Conservation (phyloP, 2,797 vertebrate genomes). For the Lepilemur ruficaudatus region DNA sequence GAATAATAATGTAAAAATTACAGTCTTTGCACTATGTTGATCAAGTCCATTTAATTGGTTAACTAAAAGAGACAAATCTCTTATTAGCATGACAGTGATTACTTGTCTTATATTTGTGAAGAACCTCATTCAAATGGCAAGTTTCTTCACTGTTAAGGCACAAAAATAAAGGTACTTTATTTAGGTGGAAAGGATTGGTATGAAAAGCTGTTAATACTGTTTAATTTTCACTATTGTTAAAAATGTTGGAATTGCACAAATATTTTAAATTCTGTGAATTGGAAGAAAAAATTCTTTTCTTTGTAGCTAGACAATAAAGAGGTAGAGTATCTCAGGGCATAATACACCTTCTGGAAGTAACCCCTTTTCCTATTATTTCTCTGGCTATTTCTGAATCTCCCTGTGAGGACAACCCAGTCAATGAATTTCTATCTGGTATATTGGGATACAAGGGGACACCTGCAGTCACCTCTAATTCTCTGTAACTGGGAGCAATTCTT, state of each 20-base stretch:
- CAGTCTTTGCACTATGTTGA: conserved; percentile 46
- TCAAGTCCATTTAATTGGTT: conserved; percentile 69
- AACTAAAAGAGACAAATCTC: conserved; percentile 69
- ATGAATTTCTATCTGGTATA: neutral
- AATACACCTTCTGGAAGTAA: neutral
- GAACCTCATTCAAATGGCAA: conserved; percentile 65
- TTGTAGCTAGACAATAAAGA: neutral
- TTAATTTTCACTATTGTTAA: conserved; percentile 38
- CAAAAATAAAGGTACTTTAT: conserved; percentile 34
- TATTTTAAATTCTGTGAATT: conserved; percentile 8
- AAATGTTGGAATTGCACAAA: neutral
- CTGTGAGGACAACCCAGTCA: neutral
- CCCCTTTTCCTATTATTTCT: neutral
- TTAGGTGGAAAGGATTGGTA: neutral
- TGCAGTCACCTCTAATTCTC: neutral
- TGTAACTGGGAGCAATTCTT: neutral
- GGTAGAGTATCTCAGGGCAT: neutral
- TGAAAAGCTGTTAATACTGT: conserved; percentile 50
- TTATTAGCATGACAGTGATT: conserved; percentile 67
- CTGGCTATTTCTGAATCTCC: neutral
- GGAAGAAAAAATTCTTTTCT: conserved; percentile 21
- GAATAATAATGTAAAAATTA: conserved; percentile 60
- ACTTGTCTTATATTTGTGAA: conserved; percentile 71
- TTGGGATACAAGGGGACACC: neutral
- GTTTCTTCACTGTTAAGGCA: conserved; percentile 42